A percentile compares a stretch with the other conserved stretches of the same genome.
phyloP scores from a whole-genome alignment of 2,113 vertebrate species.

The Hippolais icterina region DNA sequence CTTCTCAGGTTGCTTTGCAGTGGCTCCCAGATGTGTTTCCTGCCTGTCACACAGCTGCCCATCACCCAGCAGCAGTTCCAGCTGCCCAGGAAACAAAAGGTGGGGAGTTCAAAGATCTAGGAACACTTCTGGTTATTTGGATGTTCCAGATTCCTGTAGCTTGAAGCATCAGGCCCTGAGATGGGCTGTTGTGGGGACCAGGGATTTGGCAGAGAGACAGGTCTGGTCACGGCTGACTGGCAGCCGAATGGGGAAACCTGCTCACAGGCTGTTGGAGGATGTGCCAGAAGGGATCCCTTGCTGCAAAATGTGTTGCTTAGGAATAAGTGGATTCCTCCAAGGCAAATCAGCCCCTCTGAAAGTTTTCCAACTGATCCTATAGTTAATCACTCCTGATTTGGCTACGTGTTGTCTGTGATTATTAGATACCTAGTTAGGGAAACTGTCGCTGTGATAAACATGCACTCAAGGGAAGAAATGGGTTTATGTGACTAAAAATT shows the following conservation, averaged over 20 bases:
- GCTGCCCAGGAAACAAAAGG: neutral
- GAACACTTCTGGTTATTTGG: neutral
- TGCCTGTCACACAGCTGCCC: neutral
- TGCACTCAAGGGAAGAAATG: neutral
- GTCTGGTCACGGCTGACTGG: neutral
- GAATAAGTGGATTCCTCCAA: neutral
- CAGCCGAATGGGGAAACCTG: neutral
- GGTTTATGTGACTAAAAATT: neutral
- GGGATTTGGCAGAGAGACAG: neutral
- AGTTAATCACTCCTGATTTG: neutral
- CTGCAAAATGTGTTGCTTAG: neutral
- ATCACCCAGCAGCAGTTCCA: neutral
- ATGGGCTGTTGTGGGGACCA: neutral
- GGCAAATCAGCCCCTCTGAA: neutral
- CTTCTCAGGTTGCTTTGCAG: neutral
- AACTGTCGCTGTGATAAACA: neutral
- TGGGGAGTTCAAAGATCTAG: neutral
- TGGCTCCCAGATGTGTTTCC: neutral
- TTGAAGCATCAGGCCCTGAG: neutral
- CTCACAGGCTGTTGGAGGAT: rapidly evolving
- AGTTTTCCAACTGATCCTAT: neutral
- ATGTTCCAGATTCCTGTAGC: neutral
- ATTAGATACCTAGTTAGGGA: neutral
- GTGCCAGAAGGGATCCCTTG: neutral
- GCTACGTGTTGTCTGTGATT: neutral